Conservation (phyloP, 2,888 invertebrate genomes). For the Hemistola chrysoprasaria region DNA sequence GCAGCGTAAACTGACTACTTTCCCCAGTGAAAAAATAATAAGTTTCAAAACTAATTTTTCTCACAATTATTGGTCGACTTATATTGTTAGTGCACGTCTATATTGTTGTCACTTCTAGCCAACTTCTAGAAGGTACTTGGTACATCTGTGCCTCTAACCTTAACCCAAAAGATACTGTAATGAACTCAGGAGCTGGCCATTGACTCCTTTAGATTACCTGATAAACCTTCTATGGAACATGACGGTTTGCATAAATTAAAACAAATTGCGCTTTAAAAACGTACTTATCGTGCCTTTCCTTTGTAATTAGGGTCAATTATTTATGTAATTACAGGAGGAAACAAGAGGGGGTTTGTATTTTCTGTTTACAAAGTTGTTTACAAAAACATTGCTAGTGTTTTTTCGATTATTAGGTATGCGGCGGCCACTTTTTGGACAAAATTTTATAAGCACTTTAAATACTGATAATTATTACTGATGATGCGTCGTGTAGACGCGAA, state of each 20-base stretch:
- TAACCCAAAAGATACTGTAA: constrained; percentile 50
- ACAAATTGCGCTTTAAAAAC: constrained; percentile 27
- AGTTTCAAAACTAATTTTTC: too few relatives aligned
- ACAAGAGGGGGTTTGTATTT: constrained; percentile 3
- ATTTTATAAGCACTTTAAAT: too few relatives aligned
- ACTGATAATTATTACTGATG: too few relatives aligned
- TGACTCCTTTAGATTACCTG: constrained; percentile 50
- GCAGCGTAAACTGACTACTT: too few relatives aligned
- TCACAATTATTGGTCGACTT: too few relatives aligned
- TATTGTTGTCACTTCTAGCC: constrained; percentile 23
- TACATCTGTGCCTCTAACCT: constrained; percentile 27
- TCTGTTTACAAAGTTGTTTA: constrained; percentile 4
- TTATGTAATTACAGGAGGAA: constrained; percentile 11
- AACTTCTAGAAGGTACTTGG: neutral
- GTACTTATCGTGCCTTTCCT: constrained; percentile 13
- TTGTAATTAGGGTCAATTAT: constrained; percentile 17
- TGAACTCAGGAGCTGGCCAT: constrained; percentile 43
- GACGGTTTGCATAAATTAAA: constrained; percentile 35
- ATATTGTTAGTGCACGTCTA: too few relatives aligned
- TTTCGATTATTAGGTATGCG: too few relatives aligned
- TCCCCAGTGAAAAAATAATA: too few relatives aligned
- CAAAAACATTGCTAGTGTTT: too few relatives aligned
- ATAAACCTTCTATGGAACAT: constrained; percentile 40
- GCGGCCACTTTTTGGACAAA: too few relatives aligned
- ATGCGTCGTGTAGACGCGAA: too few relatives aligned